phyloP scores from a whole-genome alignment of 1,140 invertebrate genomes.

The Drosophila nigrodunni region DNA sequence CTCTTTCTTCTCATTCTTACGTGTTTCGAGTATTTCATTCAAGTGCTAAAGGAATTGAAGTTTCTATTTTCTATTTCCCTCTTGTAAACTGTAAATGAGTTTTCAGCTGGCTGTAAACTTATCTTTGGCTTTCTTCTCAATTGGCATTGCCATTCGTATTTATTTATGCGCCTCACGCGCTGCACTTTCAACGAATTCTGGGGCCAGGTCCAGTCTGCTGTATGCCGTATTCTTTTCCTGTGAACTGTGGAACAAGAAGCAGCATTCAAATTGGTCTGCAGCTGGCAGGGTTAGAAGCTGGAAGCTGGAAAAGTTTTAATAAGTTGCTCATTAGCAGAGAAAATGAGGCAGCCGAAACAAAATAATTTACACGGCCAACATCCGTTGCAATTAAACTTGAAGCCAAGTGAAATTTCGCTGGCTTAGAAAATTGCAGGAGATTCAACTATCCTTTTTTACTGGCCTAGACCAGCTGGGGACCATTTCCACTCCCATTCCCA shows the following conservation, averaged over 20 bases:
- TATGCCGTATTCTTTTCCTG: not conserved
- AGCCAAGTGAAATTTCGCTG: conserved; percentile 62
- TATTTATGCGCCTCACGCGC: conserved; percentile 69
- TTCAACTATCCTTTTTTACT: conserved; percentile 11
- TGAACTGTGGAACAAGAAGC: not conserved
- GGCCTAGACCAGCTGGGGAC: conserved; percentile 22
- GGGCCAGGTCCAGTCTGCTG: not conserved
- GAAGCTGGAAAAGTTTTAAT: conserved; percentile 65
- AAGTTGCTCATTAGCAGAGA: conserved; percentile 79
- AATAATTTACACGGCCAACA: conserved; percentile 82
- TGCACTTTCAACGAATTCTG: conserved; percentile 10
- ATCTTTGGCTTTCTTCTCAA: conserved; percentile 69
- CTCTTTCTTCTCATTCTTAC: conserved; percentile 21
- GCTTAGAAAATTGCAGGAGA: conserved; percentile 33
- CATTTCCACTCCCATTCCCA: not conserved
- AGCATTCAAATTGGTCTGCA: conserved; percentile 53
- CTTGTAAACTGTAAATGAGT: conserved; percentile 63
- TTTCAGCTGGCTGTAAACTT: conserved; percentile 60
- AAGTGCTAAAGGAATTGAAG: conserved; percentile 55
- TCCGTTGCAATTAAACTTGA: conserved; percentile 79
- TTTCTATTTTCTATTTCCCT: conserved; percentile 24
- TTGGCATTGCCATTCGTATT: conserved; percentile 65
- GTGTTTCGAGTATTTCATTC: conserved; percentile 46
- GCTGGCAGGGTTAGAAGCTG: not conserved
- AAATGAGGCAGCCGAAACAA: conserved; percentile 70